Conservation (phyloP, 53 echinoderm and acorn worm genomes). For the Antedon mediterranea region DNA sequence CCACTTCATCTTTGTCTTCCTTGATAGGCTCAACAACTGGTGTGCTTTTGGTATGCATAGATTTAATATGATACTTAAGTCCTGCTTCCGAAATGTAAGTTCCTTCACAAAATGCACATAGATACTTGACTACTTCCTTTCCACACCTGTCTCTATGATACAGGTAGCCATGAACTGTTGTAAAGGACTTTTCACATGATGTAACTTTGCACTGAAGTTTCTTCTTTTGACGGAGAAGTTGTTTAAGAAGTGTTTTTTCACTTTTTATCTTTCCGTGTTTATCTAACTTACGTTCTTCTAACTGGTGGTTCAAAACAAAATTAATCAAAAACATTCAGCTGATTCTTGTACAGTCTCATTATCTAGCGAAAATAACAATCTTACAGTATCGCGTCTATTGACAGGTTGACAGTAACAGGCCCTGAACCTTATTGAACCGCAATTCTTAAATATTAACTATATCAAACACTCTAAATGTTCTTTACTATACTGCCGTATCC, state of each 20-base stretch:
- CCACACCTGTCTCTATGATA: conserved; percentile 18
- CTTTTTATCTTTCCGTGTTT: neutral
- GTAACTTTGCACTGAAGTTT: neutral
- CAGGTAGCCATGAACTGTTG: conserved; percentile 1
- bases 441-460: too few relatives aligned
- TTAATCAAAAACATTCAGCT: too few relatives aligned
- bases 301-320: too few relatives aligned
- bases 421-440: too few relatives aligned
- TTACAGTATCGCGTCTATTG: too few relatives aligned
- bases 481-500: too few relatives aligned
- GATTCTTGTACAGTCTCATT: too few relatives aligned
- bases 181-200: conserved; percentile 15
- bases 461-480: too few relatives aligned
- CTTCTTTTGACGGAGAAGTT: neutral
- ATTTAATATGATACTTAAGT: conserved; percentile 15
- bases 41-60: neutral
- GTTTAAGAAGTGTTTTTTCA: neutral
- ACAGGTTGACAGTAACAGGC: too few relatives aligned
- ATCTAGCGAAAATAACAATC: too few relatives aligned
- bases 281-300: neutral
- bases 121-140: neutral
- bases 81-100: conserved; percentile 12
- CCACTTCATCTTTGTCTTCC: neutral
- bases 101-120: conserved; percentile 13
- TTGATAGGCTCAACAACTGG: neutral